Base-by-base conservation (phyloP, 1,140 invertebrate genomes). In the Lepidostoma basale region DNA sequence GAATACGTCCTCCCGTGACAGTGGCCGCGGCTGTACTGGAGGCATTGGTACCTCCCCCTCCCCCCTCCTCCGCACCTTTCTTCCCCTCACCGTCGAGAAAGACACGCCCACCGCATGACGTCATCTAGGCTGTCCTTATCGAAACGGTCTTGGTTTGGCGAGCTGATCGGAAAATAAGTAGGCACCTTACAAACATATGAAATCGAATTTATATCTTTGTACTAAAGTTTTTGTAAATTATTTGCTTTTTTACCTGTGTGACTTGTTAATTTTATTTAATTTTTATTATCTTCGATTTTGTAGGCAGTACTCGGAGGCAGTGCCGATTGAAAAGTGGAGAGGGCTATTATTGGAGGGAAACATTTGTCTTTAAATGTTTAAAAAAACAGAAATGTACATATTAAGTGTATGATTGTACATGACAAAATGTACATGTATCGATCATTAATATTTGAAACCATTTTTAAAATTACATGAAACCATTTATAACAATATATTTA, bases 11-110 rank as follows among this genome's bases (percentile, higher is more conserved):
- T 62, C 25, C 23, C 25, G 10, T 23, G 20, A 26, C 20, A 16
- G 18, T 16, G 23, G 59, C 59, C 59, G 59, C 59, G 59, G 59
- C 59, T 10, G 36, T 44, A 62, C 59, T 62, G 59, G 30, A 42
- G 59, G 39, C 39, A 9, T 12, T n/a, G 20, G 22, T 23, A 44
- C 22, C 42, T 28, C 39, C 59, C 59, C 59, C 59, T 45, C 39
- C 36, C 59, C 59, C 42, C 40, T 42, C 39, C 33, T 10, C 25
- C 39, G 16, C 22, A n/a, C 23, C 4, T 40, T 28, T 44, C 23
- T 22, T 16, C 18, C 30, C 54, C 54, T 22, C 20, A 3, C 33
- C 54, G 54, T n/a, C 0, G 18, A 10, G 36, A 33, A 59, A 25
- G 42, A 16, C 59, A 44, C 59, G 59, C 59, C 59, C 25, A 44